Percentiles rank a stretch among this genome's conserved stretches.
phyloP scores from a whole-genome alignment of 2,113 vertebrate species.

The Epinephelus fuscoguttatus region DNA sequence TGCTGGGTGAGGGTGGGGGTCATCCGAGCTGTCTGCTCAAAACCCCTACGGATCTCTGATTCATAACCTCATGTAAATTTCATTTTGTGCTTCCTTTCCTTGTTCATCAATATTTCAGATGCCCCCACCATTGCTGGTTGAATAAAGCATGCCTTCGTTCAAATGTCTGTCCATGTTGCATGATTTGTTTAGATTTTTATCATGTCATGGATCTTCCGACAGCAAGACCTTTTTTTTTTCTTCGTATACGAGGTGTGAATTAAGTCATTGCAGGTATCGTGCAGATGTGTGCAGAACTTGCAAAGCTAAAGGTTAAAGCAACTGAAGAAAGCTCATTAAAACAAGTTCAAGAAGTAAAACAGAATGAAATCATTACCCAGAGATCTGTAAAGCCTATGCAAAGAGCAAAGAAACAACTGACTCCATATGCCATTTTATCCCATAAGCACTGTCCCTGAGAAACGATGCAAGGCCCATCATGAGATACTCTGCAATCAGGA shows the following conservation, averaged over 20 bases:
- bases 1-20: slow-evolving; percentile 22
- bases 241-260: neutral
- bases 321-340: slow-evolving; percentile 47
- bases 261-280: neutral
- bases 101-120: slow-evolving; percentile 69
- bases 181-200: slow-evolving; percentile 36
- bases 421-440: neutral
- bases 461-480: neutral
- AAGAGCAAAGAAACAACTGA: slow-evolving; percentile 16
- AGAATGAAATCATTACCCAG: slow-evolving; percentile 16
- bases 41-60: slow-evolving; percentile 59
- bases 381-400: neutral
- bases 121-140: slow-evolving; percentile 11
- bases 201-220: neutral
- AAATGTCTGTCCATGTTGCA: slow-evolving; percentile 46
- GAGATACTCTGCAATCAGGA: neutral
- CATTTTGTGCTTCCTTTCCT: slow-evolving; percentile 59
- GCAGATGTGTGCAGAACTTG: slow-evolving; percentile 2
- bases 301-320: slow-evolving; percentile 35
- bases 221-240: neutral
- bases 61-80: slow-evolving; percentile 73
- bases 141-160: slow-evolving; percentile 48
- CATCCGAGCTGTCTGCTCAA: slow-evolving; percentile 5
- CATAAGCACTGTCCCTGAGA: neutral
- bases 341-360: slow-evolving; percentile 17